Percentiles rank a stretch among this genome's conserved stretches.
These are phyloP conservation scores for Sula dactylatra DNA, from an alignment of 2,113 vertebrate species.

Conservation along the genomic window DNA sequence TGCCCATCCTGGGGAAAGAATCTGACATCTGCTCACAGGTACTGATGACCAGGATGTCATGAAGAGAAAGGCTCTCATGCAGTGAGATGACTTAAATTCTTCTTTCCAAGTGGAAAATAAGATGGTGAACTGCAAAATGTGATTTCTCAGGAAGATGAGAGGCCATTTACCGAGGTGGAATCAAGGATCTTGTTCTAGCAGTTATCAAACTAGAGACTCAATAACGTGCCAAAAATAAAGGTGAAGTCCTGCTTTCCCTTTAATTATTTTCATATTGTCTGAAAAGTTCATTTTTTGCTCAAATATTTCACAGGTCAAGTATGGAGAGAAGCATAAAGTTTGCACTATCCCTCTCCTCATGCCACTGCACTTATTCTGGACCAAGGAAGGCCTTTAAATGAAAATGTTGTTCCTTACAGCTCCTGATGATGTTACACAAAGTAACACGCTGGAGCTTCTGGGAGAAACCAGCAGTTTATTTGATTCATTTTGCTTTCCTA, in stretches of 20 bases:
- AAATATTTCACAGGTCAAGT: background rate
- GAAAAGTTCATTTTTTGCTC: background rate
- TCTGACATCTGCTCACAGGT: background rate
- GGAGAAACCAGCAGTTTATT: background rate
- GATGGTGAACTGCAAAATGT: background rate
- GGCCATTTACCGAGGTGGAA: background rate
- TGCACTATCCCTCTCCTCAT: background rate
- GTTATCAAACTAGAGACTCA: background rate
- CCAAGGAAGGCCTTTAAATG: background rate
- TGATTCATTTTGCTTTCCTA: background rate
- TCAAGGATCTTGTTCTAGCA: background rate
- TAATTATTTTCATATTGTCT: background rate
- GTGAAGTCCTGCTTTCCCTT: background rate
- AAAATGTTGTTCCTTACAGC: background rate
- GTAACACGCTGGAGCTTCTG: background rate
- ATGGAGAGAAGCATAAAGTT: background rate
- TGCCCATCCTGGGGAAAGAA: background rate
- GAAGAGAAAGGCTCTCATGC: background rate
- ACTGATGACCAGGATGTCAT: accelerated
- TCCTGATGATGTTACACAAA: background rate
- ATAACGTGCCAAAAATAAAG: background rate
- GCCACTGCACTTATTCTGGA: background rate
- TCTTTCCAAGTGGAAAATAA: background rate
- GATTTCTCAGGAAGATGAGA: background rate
- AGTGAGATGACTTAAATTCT: background rate